Percentiles rank a stretch among this genome's conserved stretches.
These are phyloP conservation scores for Phalangium opilio DNA, from an alignment of 2,888 invertebrate species.

Conservation along the genomic window DNA sequence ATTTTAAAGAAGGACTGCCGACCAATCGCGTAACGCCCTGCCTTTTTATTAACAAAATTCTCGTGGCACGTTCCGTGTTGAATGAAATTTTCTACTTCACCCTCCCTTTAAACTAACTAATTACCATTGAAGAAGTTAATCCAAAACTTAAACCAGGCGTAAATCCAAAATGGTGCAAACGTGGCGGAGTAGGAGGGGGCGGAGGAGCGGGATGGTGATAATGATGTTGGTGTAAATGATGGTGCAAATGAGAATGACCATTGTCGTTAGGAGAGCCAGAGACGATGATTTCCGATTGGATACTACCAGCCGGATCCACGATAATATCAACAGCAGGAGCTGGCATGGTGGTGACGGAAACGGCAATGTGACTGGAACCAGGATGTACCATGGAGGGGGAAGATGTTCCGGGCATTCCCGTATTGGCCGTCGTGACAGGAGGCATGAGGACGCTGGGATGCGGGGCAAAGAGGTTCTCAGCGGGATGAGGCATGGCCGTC, in stretches of 20 bases:
- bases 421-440: neutral
- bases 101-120: too few species aligned
- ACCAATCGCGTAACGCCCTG: too few species aligned
- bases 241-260: constrained; percentile 28
- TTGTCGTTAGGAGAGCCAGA: constrained; percentile 21
- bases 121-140: constrained; percentile 26
- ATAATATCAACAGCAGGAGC: constrained; percentile 23
- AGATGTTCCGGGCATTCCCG: neutral
- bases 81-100: too few species aligned
- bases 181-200: constrained; percentile 23
- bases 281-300: constrained; percentile 27
- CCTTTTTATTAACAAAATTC: too few species aligned
- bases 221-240: constrained; percentile 60
- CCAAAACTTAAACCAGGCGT: constrained; percentile 40
- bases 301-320: constrained; percentile 17
- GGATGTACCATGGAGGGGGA: neutral
- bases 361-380: neutral
- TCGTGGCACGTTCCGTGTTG: too few species aligned
- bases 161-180: constrained; percentile 31
- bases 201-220: constrained; percentile 42
- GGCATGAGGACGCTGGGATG: neutral
- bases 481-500: neutral
- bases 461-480: neutral
- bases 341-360: constrained; percentile 21
- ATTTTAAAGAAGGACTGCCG: too few species aligned